phyloP scores from a whole-genome alignment of 2,888 invertebrate species.

The Psococerastis gibbosa region DNA sequence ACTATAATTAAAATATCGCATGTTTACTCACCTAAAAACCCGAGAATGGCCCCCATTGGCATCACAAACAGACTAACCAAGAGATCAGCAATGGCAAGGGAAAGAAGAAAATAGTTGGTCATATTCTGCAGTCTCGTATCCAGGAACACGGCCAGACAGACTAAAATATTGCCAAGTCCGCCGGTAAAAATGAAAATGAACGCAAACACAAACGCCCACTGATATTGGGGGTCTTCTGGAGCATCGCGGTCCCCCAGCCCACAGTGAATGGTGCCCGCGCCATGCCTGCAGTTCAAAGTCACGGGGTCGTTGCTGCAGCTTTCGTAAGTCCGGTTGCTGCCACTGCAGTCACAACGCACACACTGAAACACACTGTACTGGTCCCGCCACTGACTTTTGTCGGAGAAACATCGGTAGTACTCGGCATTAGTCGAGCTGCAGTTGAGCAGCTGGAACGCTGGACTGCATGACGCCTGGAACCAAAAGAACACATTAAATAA shows the following conservation, averaged over 20 bases:
- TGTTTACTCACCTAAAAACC: constrained; percentile 64
- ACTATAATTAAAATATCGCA: background rate
- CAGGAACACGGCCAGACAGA: constrained; percentile 79
- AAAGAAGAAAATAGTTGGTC: constrained; percentile 88
- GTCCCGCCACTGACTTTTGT: background rate
- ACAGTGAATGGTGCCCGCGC: background rate
- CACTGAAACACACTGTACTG: background rate
- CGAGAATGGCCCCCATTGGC: constrained; percentile 87
- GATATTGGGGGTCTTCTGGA: constrained; percentile 32
- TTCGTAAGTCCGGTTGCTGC: background rate
- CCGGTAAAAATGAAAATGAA: constrained; percentile 73
- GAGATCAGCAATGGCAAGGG: constrained; percentile 82
- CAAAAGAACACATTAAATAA: too few species aligned
- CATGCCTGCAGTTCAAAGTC: background rate
- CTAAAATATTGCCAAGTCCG: constrained; percentile 77
- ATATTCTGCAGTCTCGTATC: constrained; percentile 84
- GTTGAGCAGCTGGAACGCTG: too few species aligned
- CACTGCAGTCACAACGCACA: background rate
- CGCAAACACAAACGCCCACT: constrained; percentile 72
- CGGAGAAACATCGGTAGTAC: background rate
- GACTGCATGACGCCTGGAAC: too few species aligned
- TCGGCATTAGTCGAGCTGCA: too few species aligned
- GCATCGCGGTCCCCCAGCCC: background rate
- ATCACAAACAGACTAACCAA: constrained; percentile 87
- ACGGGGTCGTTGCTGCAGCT: background rate